A percentile compares a stretch with the other conserved stretches of the same genome.
These are phyloP conservation scores for Cacatua alba DNA, from an alignment of 2,113 vertebrate species.

Conservation along the genomic window DNA sequence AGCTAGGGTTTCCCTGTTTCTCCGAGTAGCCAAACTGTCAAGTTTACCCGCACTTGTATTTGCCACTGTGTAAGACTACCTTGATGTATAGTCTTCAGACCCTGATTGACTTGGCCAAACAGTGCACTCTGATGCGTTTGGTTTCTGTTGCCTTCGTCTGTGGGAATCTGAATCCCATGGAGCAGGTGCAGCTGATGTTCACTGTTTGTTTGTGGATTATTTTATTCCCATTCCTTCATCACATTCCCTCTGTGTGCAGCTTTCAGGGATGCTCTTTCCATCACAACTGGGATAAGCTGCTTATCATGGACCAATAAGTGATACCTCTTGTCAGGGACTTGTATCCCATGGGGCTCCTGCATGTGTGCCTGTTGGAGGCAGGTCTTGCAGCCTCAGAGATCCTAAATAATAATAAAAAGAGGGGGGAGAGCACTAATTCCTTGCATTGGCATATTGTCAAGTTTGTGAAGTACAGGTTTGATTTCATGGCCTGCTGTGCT, in stretches of 20 bases:
- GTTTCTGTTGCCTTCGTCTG: neutral
- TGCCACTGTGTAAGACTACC: neutral
- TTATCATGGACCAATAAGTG: neutral
- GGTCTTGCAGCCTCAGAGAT: neutral
- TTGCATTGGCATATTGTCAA: neutral
- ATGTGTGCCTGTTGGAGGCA: neutral
- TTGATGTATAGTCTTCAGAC: neutral
- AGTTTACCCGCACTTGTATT: neutral
- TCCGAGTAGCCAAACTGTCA: neutral
- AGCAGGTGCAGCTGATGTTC: neutral
- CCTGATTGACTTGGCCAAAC: neutral
- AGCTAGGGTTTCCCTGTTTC: neutral
- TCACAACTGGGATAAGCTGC: neutral
- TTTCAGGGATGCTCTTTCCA: neutral
- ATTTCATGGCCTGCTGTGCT: neutral
- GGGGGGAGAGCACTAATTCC: neutral
- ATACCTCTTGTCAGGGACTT: neutral
- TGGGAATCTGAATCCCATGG: neutral
- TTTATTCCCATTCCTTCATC: neutral
- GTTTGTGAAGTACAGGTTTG: neutral
- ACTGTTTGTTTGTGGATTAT: accelerated
- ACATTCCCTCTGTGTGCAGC: neutral
- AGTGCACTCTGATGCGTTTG: neutral
- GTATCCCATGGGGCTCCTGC: neutral
- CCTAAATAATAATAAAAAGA: neutral